These are phyloP conservation scores for Henricia sp. DNA, from an alignment of 53 echinoderm and acorn worm genomes.

Conservation along the genomic window DNA sequence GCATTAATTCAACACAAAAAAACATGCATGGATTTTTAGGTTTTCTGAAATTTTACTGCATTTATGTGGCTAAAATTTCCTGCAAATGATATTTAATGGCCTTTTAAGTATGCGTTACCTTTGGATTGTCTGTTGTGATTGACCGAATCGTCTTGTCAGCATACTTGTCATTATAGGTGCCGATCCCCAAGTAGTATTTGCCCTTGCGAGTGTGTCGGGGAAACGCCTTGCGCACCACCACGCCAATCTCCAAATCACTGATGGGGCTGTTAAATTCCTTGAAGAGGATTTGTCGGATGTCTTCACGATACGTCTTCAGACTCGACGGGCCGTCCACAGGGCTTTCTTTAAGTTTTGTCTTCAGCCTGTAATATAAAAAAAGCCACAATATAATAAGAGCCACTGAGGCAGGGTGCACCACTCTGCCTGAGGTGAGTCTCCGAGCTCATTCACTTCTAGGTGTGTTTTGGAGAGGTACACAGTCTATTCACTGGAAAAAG, in stretches of 20 bases:
- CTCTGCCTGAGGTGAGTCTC: too few relatives aligned
- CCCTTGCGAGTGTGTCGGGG: constrained; percentile 71
- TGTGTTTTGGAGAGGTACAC: too few relatives aligned
- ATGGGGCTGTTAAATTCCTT: constrained; percentile 70
- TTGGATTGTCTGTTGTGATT: constrained; percentile 47
- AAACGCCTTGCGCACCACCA: constrained; percentile 72
- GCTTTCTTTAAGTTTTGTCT: constrained; percentile 65
- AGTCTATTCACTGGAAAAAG: too few relatives aligned
- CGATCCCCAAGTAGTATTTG: constrained; percentile 73
- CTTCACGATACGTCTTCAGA: constrained; percentile 74
- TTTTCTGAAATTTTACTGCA: too few relatives aligned
- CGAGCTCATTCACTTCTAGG: too few relatives aligned
- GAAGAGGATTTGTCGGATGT: constrained; percentile 69
- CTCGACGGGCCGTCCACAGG: constrained; percentile 71
- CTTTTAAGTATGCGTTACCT: too few relatives aligned
- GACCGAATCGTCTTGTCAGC: constrained; percentile 31
- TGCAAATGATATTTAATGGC: too few relatives aligned
- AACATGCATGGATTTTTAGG: too few relatives aligned
- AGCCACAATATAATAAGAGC: too few relatives aligned
- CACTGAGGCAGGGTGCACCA: too few relatives aligned
- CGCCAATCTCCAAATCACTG: constrained; percentile 72
- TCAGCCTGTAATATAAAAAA: constrained; percentile 63
- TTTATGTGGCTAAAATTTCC: too few relatives aligned
- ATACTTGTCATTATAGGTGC: constrained; percentile 24
- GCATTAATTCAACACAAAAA: too few relatives aligned